Evolutionary conservation across 1,140 invertebrate species (phyloP).

Genomic region (Pseudachorutes palmiensis): DNA sequence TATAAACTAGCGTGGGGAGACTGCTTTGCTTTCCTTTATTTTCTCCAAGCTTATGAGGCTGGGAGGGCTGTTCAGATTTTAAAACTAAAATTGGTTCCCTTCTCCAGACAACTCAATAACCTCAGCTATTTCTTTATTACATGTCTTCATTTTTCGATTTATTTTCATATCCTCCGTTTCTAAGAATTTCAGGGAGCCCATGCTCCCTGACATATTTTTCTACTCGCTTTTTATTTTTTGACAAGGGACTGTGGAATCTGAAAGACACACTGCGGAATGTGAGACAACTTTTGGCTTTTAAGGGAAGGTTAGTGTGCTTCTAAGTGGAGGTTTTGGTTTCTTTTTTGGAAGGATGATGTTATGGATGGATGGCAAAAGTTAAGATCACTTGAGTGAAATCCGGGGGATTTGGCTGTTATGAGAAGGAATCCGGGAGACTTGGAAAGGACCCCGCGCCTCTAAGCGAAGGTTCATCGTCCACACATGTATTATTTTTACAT

Average conservation of each 20-base stretch:
- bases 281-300: constrained; percentile 9
- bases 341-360: constrained; percentile 14
- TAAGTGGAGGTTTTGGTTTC: background rate
- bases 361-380: constrained; percentile 35
- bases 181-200: constrained; percentile 8
- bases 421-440: background rate
- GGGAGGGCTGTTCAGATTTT: too few species aligned
- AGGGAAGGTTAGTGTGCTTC: constrained; percentile 17
- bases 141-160: too few species aligned
- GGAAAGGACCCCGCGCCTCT: background rate
- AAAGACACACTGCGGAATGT: too few species aligned
- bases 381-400: constrained; percentile 20
- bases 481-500: constrained; percentile 21
- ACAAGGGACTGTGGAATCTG: too few species aligned
- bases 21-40: too few species aligned
- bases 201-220: too few species aligned
- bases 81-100: too few species aligned
- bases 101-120: too few species aligned
- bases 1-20: too few species aligned
- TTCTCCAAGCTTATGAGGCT: too few species aligned
- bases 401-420: background rate
- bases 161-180: background rate
- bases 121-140: too few species aligned
- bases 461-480: background rate
- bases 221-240: too few species aligned